These are phyloP conservation scores for Toxotes jaculatrix DNA, from an alignment of 2,113 vertebrate species.

Conservation along the genomic window DNA sequence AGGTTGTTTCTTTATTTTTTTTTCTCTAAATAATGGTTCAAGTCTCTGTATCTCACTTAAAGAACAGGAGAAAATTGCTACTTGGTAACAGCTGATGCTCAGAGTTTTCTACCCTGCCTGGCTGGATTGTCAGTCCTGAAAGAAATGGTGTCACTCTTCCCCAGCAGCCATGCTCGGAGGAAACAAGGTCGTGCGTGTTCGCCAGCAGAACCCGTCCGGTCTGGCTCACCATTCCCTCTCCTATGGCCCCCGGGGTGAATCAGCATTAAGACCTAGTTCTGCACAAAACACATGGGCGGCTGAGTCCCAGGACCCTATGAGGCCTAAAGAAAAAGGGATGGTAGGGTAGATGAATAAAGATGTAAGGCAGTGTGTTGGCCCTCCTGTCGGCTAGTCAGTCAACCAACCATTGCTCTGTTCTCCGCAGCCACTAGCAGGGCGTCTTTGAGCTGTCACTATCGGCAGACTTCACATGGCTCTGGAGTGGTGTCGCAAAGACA, in stretches of 20 bases:
- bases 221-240: conserved; percentile 30
- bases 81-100: conserved; percentile 36
- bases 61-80: conserved; percentile 28
- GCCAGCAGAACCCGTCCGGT: conserved; percentile 44
- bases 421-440: conserved; percentile 49
- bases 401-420: conserved; percentile 48
- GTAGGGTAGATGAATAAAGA: conserved; percentile 49
- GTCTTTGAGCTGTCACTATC: conserved; percentile 77
- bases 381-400: conserved; percentile 47
- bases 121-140: conserved; percentile 29
- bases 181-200: conserved; percentile 48
- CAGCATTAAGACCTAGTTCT: conserved; percentile 53
- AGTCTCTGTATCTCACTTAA: conserved; percentile 3
- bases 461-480: conserved; percentile 71
- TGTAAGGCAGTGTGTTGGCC: conserved; percentile 39
- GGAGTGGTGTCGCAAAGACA: conserved; percentile 61
- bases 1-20: background rate
- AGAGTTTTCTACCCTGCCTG: conserved; percentile 6
- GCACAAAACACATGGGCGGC: conserved; percentile 19
- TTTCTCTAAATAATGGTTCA: conserved; percentile 2
- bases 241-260: conserved; percentile 40
- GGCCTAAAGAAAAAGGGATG: conserved; percentile 27
- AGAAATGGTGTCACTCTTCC: conserved; percentile 58
- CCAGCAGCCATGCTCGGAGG: conserved; percentile 47
- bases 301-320: conserved; percentile 16